Conservation (phyloP, 2,113 vertebrate species). For the Oxyura jamaicensis region DNA sequence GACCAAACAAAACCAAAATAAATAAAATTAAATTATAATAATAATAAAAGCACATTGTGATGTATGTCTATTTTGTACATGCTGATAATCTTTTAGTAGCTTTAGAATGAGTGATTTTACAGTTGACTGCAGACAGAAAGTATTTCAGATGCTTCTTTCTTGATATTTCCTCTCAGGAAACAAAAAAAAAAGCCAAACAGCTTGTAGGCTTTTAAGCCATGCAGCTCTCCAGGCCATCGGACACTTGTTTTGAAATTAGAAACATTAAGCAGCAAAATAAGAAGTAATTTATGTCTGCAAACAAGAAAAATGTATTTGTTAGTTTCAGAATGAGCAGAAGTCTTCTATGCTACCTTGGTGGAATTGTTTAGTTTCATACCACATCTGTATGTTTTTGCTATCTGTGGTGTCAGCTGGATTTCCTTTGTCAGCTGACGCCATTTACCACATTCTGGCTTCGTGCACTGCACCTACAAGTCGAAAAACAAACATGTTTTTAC, state of each 20-base stretch:
- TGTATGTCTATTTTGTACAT: background rate
- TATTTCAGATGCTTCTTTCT: background rate
- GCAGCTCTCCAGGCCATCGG: background rate
- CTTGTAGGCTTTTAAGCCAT: background rate
- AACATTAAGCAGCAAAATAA: background rate
- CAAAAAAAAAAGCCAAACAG: background rate
- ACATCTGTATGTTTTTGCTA: conserved; percentile 91
- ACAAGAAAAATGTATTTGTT: background rate
- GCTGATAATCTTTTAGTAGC: background rate
- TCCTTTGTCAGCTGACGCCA: conserved; percentile 98
- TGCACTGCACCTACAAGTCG: conserved; percentile 89
- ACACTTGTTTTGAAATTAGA: background rate
- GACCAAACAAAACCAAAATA: background rate
- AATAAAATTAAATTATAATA: background rate
- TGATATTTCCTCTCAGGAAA: background rate
- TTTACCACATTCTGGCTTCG: conserved; percentile 90
- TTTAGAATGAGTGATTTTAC: background rate
- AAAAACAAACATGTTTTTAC: conserved; percentile 50
- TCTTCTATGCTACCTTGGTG: conserved; percentile 81
- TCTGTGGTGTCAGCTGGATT: conserved; percentile 88
- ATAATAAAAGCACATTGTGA: background rate
- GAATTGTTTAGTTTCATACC: conserved; percentile 89
- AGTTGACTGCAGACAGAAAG: background rate
- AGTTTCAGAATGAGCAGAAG: background rate
- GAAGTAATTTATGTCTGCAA: background rate